Conservation (phyloP, 2,113 vertebrate species). For the Prinia subflava region DNA sequence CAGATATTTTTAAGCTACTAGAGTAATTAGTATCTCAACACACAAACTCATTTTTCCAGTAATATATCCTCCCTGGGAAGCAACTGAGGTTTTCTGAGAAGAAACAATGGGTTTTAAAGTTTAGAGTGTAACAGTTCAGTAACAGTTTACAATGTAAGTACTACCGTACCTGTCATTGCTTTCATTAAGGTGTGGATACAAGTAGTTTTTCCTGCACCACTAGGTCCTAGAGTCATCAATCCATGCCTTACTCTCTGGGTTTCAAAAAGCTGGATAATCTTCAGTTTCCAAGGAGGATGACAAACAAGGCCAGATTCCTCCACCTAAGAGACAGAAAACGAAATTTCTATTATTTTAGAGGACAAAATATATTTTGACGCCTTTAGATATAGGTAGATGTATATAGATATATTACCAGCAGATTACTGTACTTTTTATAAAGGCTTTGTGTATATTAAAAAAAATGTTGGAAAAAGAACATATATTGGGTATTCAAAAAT, state of each 20-base stretch:
- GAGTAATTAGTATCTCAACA: neutral
- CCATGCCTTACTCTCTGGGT: conserved; percentile 91
- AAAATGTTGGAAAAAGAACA: neutral
- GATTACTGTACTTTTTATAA: neutral
- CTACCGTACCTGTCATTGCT: conserved; percentile 85
- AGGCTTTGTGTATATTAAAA: neutral
- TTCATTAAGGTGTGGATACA: conserved; percentile 93
- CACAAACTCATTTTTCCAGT: neutral
- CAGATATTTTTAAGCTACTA: neutral
- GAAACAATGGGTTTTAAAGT: neutral
- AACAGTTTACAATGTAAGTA: neutral
- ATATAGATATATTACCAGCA: neutral
- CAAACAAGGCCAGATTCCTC: conserved; percentile 86
- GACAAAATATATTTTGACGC: neutral
- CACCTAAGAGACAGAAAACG: conserved; percentile 74
- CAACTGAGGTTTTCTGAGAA: neutral
- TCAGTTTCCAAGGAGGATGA: conserved; percentile 93
- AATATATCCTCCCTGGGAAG: neutral
- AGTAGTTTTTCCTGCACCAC: conserved; percentile 91
- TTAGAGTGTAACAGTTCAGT: neutral
- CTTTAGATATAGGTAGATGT: neutral
- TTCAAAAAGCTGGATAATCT: conserved; percentile 94
- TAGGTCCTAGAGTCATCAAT: conserved; percentile 94
- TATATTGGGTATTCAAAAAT: neutral
- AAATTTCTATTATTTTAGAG: neutral